A percentile compares a stretch with the other conserved stretches of the same genome.
Conservation (phyloP, 2,888 invertebrate genomes). For the Lordiphosa andalusiaca region DNA sequence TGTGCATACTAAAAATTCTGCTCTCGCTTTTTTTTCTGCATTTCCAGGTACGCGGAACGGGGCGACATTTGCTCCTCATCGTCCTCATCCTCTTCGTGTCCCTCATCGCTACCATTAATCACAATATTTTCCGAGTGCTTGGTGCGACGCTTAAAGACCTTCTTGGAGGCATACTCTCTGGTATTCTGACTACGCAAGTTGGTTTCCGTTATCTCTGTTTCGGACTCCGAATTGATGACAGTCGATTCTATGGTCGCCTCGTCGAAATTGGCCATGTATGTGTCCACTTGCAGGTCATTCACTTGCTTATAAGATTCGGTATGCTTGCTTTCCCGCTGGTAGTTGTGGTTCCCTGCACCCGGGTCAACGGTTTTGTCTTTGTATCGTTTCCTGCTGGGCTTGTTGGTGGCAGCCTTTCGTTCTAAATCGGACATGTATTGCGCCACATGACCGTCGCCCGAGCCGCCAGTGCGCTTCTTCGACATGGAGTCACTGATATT, state of each 20-base stretch:
- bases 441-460: constrained; percentile 31
- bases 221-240: constrained; percentile 30
- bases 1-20: constrained; percentile 21
- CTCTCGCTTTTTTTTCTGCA: constrained; percentile 33
- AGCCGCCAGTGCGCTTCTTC: constrained; percentile 31
- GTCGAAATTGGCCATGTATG: constrained; percentile 39
- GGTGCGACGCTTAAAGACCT: constrained; percentile 46
- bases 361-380: constrained; percentile 26
- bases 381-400: constrained; percentile 34
- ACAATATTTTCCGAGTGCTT: constrained; percentile 21
- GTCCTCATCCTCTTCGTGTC: constrained; percentile 2
- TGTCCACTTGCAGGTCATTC: constrained; percentile 28
- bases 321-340: neutral
- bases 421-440: constrained; percentile 47
- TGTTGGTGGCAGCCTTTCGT: constrained; percentile 33
- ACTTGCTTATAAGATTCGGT: neutral
- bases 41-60: constrained; percentile 31
- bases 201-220: constrained; percentile 26
- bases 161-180: constrained; percentile 24
- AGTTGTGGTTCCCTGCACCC: too few species aligned
- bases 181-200: constrained; percentile 12
- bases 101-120: constrained; percentile 13
- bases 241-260: constrained; percentile 22
- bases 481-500: constrained; percentile 8
- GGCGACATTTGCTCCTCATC: constrained; percentile 38